phyloP scores from a whole-genome alignment of 2,797 vertebrate species.

The Pangasius larnaudii region DNA sequence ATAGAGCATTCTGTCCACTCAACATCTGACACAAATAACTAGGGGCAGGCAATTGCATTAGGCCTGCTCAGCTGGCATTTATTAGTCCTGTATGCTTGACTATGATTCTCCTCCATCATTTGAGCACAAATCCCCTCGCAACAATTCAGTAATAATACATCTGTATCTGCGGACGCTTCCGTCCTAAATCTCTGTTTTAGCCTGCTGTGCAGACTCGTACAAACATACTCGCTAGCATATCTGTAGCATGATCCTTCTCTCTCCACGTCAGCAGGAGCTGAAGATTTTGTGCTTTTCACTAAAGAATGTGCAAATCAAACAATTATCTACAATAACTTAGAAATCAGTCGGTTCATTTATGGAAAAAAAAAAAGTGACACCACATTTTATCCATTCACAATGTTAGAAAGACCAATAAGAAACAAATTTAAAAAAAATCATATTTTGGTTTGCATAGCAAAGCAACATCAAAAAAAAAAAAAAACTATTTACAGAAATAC shows the following conservation, averaged over 20 bases:
- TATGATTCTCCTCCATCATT: conserved; percentile 28
- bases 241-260: conserved; percentile 30
- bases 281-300: conserved; percentile 98
- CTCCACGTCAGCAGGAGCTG: conserved; percentile 81
- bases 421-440: conserved; percentile 75
- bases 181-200: conserved; percentile 60
- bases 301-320: conserved; percentile 98
- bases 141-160: conserved; percentile 55
- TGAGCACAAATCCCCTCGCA: conserved; percentile 32
- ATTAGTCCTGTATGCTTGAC: conserved; percentile 37
- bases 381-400: conserved; percentile 90
- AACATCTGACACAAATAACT: conserved; percentile 32
- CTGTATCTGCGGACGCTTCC: conserved; percentile 45
- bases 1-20: conserved; percentile 30
- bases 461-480: conserved; percentile 88
- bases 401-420: conserved; percentile 91
- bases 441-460: conserved; percentile 97
- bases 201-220: conserved; percentile 74
- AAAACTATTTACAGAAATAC: conserved; percentile 90
- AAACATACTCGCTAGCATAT: not conserved
- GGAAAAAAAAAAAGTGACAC: conserved; percentile 82
- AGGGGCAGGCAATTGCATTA: conserved; percentile 38
- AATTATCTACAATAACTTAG: conserved; percentile 74
- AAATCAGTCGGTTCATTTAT: conserved; percentile 72
- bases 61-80: conserved; percentile 39